Evolutionary conservation across 2,888 invertebrate genomes (phyloP).

Genomic region (Aplocera efformata): DNA sequence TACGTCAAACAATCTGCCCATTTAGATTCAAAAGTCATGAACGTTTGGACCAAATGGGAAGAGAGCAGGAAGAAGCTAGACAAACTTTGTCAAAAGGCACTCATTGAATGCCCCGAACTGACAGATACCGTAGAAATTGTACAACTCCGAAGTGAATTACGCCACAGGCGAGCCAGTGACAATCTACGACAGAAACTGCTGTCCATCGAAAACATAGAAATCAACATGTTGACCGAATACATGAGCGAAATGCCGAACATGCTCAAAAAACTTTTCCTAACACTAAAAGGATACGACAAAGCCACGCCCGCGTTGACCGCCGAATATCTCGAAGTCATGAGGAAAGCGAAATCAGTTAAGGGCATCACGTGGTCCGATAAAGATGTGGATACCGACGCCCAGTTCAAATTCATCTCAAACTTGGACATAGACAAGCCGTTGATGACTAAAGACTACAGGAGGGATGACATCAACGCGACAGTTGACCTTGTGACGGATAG

Average conservation of each 20-base stretch:
- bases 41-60: slow-evolving; percentile 54
- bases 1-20: slow-evolving; percentile 54
- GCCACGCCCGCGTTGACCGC: slow-evolving; percentile 77
- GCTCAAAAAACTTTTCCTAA: slow-evolving; percentile 79
- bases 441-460: slow-evolving; percentile 38
- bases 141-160: slow-evolving; percentile 51
- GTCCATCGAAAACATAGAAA: slow-evolving; percentile 70
- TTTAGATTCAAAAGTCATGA: slow-evolving; percentile 54
- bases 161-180: slow-evolving; percentile 63
- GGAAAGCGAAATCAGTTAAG: slow-evolving; percentile 79
- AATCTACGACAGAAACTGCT: slow-evolving; percentile 54
- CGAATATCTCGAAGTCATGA: slow-evolving; percentile 81
- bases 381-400: slow-evolving; percentile 46
- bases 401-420: slow-evolving; percentile 57
- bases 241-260: slow-evolving; percentile 74
- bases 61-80: slow-evolving; percentile 47
- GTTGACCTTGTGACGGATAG: slow-evolving; percentile 58
- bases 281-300: slow-evolving; percentile 80
- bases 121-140: slow-evolving; percentile 48
- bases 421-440: slow-evolving; percentile 55
- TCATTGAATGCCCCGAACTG: slow-evolving; percentile 48
- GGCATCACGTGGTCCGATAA: slow-evolving; percentile 82
- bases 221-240: slow-evolving; percentile 72
- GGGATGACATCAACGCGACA: slow-evolving; percentile 37
- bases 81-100: slow-evolving; percentile 44